A percentile compares a stretch with the other conserved stretches of the same genome.
phyloP scores from a whole-genome alignment of 1,140 invertebrate genomes.

The Sipha flava region DNA sequence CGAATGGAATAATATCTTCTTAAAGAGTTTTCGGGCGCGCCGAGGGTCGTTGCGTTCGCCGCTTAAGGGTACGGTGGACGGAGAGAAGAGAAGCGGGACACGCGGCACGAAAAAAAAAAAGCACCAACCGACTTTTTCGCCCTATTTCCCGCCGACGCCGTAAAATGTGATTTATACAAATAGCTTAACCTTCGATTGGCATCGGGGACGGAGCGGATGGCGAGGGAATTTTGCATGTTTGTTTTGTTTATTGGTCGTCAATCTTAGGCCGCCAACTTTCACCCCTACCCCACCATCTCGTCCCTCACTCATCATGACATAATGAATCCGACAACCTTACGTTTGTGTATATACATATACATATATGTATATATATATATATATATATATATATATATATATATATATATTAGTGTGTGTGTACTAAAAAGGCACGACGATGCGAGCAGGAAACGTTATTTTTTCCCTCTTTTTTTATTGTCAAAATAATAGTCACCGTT shows the following conservation, averaged over 20 bases:
- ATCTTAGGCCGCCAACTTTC: conserved; percentile 8
- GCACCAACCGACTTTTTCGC: conserved; percentile 4
- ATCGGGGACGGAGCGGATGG: background rate
- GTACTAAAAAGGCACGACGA: background rate
- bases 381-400: background rate
- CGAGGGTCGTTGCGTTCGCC: conserved; percentile 27
- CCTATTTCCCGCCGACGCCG: background rate
- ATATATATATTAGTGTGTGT: too few species aligned
- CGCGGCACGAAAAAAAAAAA: background rate
- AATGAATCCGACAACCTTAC: conserved; percentile 28
- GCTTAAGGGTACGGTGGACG: background rate
- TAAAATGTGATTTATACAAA: conserved; percentile 31
- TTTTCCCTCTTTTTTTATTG: conserved; percentile 21
- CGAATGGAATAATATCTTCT: background rate
- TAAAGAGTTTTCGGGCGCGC: conserved; percentile 17
- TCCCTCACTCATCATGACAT: background rate
- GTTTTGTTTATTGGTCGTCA: conserved; percentile 27
- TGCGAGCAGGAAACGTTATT: background rate
- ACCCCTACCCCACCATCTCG: background rate
- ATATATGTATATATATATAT: background rate
- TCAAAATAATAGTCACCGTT: conserved; percentile 30
- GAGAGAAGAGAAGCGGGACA: background rate
- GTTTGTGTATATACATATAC: background rate
- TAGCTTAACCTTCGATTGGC: conserved; percentile 31
- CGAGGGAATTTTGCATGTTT: conserved; percentile 8